Base-by-base conservation (phyloP, 2,888 invertebrate genomes). In the Clanis bilineata region DNA sequence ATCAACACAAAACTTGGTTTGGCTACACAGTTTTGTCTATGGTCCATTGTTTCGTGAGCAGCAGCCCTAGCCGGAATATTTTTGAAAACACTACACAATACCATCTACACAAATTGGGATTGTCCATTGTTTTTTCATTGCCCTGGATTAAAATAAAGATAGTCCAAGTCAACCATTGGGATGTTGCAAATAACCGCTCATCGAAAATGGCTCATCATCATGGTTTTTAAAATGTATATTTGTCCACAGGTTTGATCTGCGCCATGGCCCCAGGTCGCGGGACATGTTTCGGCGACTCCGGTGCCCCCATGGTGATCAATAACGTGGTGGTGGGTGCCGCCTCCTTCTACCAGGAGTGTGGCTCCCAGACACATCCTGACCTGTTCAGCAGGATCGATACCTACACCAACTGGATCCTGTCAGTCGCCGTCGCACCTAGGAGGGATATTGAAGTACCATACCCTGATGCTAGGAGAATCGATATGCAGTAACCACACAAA, bases 211-310 rank as follows among this genome's bases (percentile, higher is more conserved):
- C n/a, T n/a, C n/a, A n/a, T n/a, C n/a, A n/a, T n/a, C n/a, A n/a
- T 32, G 1, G 32, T 32, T 32, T 25, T 25, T 25, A 6, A 10
- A 36, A 1, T 1, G 36, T 10, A 7, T 15, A 25, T 54, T 32
- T 57, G 15, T 64, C 62, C 5, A 1, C 71, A 87, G 87, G 51
- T 0, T 77, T 78, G 0, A 75, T 86, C 58, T 88, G 88, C 75
- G 84, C 80, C 0, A 60, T 47, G 2, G 77, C 72, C 0, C 25
- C 54, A 1, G 76, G 70, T 1, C 64, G 60, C 23, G 84, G 86
- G 15, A 76, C 76, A 58, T 88, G 88, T 61, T 0, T 21, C 1
- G 87, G 88, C 0, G 85, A 86, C 70, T 78, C 83, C 1, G 88
- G 88, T 4, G 86, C 87, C 0, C 86, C 88, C 0, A 75, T 85